A percentile compares a stretch with the other conserved stretches of the same genome.
Evolutionary conservation across 2,113 vertebrate genomes (phyloP).

Genomic region (Felis chaus): DNA sequence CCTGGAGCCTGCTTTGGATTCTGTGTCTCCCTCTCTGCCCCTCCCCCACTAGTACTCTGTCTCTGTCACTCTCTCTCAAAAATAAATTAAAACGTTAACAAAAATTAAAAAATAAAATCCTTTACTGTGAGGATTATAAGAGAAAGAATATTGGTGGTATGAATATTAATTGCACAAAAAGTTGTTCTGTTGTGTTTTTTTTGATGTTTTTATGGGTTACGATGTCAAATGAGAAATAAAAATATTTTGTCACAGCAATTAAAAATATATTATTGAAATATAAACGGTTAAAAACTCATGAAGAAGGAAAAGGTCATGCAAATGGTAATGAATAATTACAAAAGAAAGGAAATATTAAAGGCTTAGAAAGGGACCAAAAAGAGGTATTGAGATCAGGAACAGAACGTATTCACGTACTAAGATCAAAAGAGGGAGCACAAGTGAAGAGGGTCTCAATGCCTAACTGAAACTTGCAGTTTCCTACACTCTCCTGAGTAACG

Average conservation of each 20-base stretch:
- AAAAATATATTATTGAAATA: neutral
- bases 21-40: too few relatives aligned
- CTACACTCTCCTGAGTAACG: neutral
- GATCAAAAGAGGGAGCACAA: neutral
- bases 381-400: neutral
- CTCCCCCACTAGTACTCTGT: too few relatives aligned
- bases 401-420: neutral
- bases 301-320: neutral
- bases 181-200: neutral
- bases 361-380: neutral
- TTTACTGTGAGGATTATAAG: neutral
- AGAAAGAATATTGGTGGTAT: neutral
- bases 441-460: neutral
- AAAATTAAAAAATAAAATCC: too few relatives aligned
- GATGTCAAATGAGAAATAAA: neutral
- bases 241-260: neutral
- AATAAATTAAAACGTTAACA: too few relatives aligned
- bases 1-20: too few relatives aligned
- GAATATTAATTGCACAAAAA: neutral
- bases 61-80: too few relatives aligned
- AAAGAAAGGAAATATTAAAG: neutral
- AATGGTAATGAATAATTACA: neutral
- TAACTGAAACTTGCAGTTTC: too few relatives aligned
- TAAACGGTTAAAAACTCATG: neutral
- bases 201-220: neutral